Evolutionary conservation across 2,888 invertebrate genomes (phyloP), one percentile per base, ranked within the genome.

Genomic region (Encarsia formosa): DNA sequence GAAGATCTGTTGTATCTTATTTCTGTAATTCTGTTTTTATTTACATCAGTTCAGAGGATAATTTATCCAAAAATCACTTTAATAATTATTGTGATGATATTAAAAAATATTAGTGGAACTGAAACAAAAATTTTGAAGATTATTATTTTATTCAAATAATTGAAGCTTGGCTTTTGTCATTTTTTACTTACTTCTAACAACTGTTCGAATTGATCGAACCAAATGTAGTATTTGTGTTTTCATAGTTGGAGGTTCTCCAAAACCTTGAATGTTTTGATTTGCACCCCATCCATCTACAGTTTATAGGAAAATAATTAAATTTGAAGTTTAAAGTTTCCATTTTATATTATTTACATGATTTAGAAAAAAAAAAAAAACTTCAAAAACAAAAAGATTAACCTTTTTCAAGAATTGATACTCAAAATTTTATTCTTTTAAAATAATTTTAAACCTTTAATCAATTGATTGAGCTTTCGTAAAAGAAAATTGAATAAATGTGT

Each of bases 31-130:
- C n/a, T n/a, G n/a, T n/a, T n/a, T n/a, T n/a, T n/a, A 11, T 38
- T 13, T 49, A 45, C 40, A 51, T 39, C 13, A 39, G 9, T 16
- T 15, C 26, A 32, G 18, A n/a, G 41, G 13, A 3, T 15, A 31
- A 37, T 43, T 79, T 77, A 96, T 71, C 96, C 96, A 61, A 95
- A 79, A 65, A 97, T 76, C 65, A 96, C 74, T 75, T 95, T 96
- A 71, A 96, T 82, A 64, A 88, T 65, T 73, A 97, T 94, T 50
- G 88, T 88, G 59, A 92, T 68, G 63, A 91, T 80, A 72, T 97
- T 97, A 51, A 97, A 78, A 62, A 93, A 85, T 74, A 97, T 95
- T 59, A 97, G 77, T 11, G 97, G 97, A 82, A 97, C 96, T 97
- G 88, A 68, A 76, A 74, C 60, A 60, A 62, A 57, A 52, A 57